Base-by-base conservation (phyloP, 2,888 invertebrate genomes). In the Galeopsomyia nigrocyanea region DNA sequence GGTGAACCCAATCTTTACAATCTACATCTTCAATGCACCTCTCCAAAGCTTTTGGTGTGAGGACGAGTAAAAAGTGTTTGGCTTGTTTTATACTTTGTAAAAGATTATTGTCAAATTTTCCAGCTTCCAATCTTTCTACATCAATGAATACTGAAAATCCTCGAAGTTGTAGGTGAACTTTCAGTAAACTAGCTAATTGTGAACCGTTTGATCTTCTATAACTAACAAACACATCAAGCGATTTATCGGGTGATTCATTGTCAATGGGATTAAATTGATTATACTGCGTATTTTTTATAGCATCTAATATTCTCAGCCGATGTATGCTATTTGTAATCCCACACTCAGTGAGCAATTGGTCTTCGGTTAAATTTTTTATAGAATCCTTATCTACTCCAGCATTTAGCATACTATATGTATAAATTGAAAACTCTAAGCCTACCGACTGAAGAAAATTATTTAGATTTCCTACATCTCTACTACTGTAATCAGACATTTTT, bases 1-100 rank as follows among this genome's bases (percentile, higher is more conserved):
- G 92, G 88, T 99, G 99, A 73, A 99, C 98, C 99, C 99, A 99
- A 89, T 99, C 99, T 89, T 98, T 98, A 87, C 95, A 93, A 69
- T 98, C 98, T 19, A 88, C 90, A 86, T 99, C 99, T 71, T 92
- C 93, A 79, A 95, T 91, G 87, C 99, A 99, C 81, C 99, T 91
- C 81, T 99, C 98, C 78, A 99, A 89, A 22, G 99, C 96, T 81
- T 94, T 93, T 6, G 97, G 97, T 62, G 99, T 99, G 74, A 99
- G 90, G 64, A 99, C 98, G 76, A 99, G 89, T 78, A 99, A 90
- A 88, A 99, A 99, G 87, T 99, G 95, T 87, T 96, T 96, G 19
- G 99, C 99, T 84, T 97, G 96, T 80, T 94, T 92, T 86, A 99
- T 98, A 88, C 98, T 98, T 87, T 98, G 96, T 77, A 99, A 89